A percentile compares a stretch with the other conserved stretches of the same genome.
Evolutionary conservation across 2,113 vertebrate species (phyloP).

Genomic region (Brachirus orientalis): DNA sequence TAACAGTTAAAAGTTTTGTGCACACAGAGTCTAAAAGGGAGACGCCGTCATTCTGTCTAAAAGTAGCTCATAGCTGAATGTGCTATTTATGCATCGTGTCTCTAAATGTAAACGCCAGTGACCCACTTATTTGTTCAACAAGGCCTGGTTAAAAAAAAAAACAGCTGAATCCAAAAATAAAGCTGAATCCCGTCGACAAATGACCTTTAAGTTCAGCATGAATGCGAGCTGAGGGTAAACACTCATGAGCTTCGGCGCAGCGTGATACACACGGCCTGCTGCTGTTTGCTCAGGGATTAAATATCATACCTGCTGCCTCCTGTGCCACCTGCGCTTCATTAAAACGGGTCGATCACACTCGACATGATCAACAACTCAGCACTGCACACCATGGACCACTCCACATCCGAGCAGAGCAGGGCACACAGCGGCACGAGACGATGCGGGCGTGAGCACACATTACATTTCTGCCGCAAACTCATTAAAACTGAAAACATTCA

Average conservation of each 20-base stretch:
- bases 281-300: constrained; percentile 40
- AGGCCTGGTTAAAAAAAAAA: no score
- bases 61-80: neutral
- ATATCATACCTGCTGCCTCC: constrained; percentile 57
- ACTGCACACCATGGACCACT: no score
- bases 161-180: neutral
- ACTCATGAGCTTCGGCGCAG: neutral
- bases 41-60: neutral
- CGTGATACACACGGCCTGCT: constrained; percentile 43
- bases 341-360: neutral
- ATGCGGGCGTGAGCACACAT: no score
- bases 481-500: no score
- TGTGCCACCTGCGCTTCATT: constrained; percentile 29
- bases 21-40: neutral
- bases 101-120: neutral
- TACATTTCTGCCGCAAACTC: no score
- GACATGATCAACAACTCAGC: neutral
- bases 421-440: no score
- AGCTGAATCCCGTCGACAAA: neutral
- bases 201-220: neutral
- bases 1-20: neutral
- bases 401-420: no score
- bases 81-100: neutral
- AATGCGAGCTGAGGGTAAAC: constrained; percentile 20
- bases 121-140: neutral